These are phyloP conservation scores for Ophioninae sp. DNA, from an alignment of 2,888 invertebrate genomes.

Conservation along the genomic window DNA sequence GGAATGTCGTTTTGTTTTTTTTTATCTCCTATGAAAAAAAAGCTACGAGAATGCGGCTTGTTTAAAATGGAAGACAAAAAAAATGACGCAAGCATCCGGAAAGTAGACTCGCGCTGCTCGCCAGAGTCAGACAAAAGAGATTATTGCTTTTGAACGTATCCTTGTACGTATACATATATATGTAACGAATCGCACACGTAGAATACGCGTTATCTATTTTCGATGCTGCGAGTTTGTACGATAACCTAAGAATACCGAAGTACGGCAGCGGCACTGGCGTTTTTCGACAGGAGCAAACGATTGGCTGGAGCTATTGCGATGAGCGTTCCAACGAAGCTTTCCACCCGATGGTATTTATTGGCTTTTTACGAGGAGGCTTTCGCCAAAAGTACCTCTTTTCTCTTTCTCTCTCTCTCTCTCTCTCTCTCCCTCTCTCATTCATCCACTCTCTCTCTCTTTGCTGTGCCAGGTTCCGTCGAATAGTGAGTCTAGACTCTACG, in stretches of 20 bases:
- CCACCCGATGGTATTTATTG: constrained; percentile 65
- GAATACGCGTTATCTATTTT: constrained; percentile 18
- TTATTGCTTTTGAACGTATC: constrained; percentile 47
- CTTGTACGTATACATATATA: not conserved
- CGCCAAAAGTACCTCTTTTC: constrained; percentile 45
- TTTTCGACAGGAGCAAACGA: constrained; percentile 58
- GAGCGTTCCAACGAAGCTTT: constrained; percentile 61
- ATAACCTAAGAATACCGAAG: constrained; percentile 39
- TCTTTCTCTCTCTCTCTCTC: constrained; percentile 11
- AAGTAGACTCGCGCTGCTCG: constrained; percentile 28
- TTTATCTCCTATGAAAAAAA: constrained; percentile 2
- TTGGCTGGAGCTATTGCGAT: constrained; percentile 60
- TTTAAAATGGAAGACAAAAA: constrained; percentile 2
- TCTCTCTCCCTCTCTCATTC: not conserved
- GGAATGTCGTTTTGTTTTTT: not conserved
- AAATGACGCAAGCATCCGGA: constrained; percentile 18
- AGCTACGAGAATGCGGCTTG: not conserved
- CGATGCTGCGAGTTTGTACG: constrained; percentile 28
- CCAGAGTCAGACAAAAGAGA: constrained; percentile 30
- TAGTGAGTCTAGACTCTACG: constrained; percentile 17
- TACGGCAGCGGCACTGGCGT: constrained; percentile 48
- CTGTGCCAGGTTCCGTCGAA: constrained; percentile 18
- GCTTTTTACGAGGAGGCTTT: constrained; percentile 65
- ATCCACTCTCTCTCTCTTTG: not conserved
- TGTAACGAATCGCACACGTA: not conserved